Evolutionary conservation across 2,888 invertebrate species (phyloP).

Genomic region (Caprella mutica): DNA sequence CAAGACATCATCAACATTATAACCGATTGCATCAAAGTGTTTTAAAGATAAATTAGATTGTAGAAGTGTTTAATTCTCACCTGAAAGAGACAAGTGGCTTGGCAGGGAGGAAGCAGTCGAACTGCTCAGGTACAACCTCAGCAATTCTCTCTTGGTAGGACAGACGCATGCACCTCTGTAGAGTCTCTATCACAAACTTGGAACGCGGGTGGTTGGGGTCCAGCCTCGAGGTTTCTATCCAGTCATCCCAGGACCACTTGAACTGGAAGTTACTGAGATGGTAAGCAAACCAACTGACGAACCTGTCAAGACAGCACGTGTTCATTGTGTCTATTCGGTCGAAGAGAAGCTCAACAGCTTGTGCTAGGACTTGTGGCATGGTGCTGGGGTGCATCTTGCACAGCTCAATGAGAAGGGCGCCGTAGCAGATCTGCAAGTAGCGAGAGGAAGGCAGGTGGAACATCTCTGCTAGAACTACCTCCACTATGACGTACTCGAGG

Average conservation of each 20-base stretch:
- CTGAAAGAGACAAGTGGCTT: conserved; percentile 68
- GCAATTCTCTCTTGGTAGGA: conserved; percentile 88
- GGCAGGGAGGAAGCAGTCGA: conserved; percentile 68
- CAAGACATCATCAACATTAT: too few relatives aligned
- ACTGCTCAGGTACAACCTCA: conserved; percentile 81
- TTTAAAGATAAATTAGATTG: too few relatives aligned
- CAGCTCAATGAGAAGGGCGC: conserved; percentile 87
- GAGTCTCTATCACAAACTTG: conserved; percentile 83
- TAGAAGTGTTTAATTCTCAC: conserved; percentile 34
- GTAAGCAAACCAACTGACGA: conserved; percentile 94
- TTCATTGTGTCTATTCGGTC: conserved; percentile 95
- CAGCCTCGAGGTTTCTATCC: conserved; percentile 73
- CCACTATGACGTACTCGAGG: conserved; percentile 93
- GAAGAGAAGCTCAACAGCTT: conserved; percentile 93
- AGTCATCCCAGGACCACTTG: conserved; percentile 97
- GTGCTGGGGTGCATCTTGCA: conserved; percentile 93
- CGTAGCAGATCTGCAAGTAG: conserved; percentile 83
- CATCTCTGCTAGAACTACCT: conserved; percentile 87
- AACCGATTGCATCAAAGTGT: too few relatives aligned
- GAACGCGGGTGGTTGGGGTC: conserved; percentile 84
- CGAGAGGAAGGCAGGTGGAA: conserved; percentile 83
- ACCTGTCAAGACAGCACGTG: conserved; percentile 86
- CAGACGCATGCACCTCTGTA: conserved; percentile 76
- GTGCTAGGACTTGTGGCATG: conserved; percentile 94
- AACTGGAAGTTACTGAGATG: conserved; percentile 99